Evolutionary conservation across 2,797 vertebrate genomes (phyloP).

Genomic region (Oreochromis mossambicus): DNA sequence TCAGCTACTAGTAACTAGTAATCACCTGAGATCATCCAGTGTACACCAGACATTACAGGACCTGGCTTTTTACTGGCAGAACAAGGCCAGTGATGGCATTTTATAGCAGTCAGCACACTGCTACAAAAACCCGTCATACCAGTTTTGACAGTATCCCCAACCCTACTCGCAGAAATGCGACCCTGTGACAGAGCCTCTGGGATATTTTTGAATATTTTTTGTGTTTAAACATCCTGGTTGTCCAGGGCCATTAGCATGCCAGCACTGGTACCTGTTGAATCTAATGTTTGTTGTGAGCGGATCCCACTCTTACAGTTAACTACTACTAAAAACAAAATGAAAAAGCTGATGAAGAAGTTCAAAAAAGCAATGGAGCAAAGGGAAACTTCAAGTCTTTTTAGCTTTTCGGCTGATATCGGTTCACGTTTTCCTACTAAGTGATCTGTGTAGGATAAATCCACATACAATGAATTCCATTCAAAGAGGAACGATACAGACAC

Average conservation of each 20-base stretch:
- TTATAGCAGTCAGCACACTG: background rate
- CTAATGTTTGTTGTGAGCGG: rapidly evolving
- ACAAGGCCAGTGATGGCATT: background rate
- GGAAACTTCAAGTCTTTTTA: background rate
- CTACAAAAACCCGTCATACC: background rate
- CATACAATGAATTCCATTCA: rapidly evolving
- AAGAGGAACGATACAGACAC: background rate
- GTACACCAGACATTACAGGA: background rate
- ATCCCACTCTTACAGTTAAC: background rate
- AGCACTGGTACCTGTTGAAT: background rate
- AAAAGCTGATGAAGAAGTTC: rapidly evolving
- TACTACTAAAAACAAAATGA: background rate
- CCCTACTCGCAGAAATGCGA: background rate
- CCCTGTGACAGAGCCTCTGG: background rate
- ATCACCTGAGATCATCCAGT: no score
- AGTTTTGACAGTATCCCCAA: rapidly evolving
- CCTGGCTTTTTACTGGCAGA: background rate
- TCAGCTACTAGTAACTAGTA: rapidly evolving
- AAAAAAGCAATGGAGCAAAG: rapidly evolving
- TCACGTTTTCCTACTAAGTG: rapidly evolving
- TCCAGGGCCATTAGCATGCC: background rate
- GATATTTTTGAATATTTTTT: background rate
- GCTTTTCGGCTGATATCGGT: rapidly evolving
- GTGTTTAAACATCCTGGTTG: background rate
- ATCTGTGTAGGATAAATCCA: background rate